Evolutionary conservation across 2,113 vertebrate species (phyloP).

Genomic region (Tenrec ecaudatus): DNA sequence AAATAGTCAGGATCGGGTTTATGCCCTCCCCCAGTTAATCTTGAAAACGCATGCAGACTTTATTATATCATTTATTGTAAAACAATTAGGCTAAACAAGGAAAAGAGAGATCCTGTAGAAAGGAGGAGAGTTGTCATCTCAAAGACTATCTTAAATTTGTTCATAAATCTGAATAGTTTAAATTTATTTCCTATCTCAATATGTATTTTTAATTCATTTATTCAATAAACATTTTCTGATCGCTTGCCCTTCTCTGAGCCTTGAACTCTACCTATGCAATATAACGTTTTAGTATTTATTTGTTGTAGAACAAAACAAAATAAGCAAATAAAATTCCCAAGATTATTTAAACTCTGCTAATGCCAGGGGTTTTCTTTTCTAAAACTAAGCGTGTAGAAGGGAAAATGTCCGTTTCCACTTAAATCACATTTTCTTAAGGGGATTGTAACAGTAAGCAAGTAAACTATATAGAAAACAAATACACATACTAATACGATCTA

Average conservation of each 20-base stretch:
- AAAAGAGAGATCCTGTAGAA: not conserved
- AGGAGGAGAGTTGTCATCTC: not conserved
- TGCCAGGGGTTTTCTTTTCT: not conserved
- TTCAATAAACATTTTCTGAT: not conserved
- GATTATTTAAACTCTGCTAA: not conserved
- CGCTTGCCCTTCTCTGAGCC: not conserved
- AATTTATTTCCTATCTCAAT: not conserved
- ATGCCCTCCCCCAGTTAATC: not conserved
- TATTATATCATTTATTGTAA: slow-evolving; percentile 18
- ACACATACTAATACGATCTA: not conserved
- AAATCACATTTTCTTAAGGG: not conserved
- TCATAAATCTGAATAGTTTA: slow-evolving; percentile 9
- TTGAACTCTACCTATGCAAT: not conserved
- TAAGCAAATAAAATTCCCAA: too few species aligned
- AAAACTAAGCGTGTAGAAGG: slow-evolving; percentile 22
- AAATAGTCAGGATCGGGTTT: not conserved
- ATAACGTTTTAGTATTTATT: not conserved
- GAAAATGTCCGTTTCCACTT: not conserved
- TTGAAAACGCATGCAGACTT: not conserved
- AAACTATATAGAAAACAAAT: slow-evolving; percentile 20
- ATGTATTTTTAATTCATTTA: not conserved
- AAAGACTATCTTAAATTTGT: not conserved
- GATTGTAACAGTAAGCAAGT: not conserved
- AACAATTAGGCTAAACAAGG: not conserved
- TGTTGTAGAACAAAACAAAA: not conserved